phyloP scores from a whole-genome alignment of 2,113 vertebrate genomes.

The Calypte anna region DNA sequence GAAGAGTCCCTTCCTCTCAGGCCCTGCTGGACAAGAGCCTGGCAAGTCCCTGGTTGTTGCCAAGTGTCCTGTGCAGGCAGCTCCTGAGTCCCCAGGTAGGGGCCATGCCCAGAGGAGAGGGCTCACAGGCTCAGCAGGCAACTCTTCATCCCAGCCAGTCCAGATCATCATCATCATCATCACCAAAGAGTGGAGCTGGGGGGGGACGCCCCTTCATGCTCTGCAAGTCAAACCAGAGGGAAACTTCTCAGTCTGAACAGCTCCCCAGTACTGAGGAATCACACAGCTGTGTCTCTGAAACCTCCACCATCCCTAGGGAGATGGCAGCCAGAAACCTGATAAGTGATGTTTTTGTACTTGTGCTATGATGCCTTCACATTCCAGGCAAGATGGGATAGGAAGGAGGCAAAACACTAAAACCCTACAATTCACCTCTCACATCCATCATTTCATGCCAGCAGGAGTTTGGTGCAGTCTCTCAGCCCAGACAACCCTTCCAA shows the following conservation, averaged over 20 bases:
- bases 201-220: conserved; percentile 93
- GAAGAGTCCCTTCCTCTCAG: neutral
- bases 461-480: neutral
- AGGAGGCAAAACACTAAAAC: neutral
- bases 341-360: neutral
- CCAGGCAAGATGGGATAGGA: neutral
- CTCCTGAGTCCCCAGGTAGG: neutral
- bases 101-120: neutral
- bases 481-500: neutral
- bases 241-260: neutral
- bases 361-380: neutral
- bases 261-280: neutral
- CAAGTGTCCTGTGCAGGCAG: neutral
- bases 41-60: neutral
- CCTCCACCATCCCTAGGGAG: neutral
- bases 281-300: neutral
- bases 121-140: neutral
- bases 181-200: conserved; percentile 89
- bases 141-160: conserved; percentile 89
- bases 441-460: neutral
- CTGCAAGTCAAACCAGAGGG: conserved; percentile 73
- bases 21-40: neutral
- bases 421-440: neutral
- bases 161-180: conserved; percentile 87
- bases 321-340: neutral